Conservation (phyloP, 2,797 vertebrate species). For the Falco berigora region DNA sequence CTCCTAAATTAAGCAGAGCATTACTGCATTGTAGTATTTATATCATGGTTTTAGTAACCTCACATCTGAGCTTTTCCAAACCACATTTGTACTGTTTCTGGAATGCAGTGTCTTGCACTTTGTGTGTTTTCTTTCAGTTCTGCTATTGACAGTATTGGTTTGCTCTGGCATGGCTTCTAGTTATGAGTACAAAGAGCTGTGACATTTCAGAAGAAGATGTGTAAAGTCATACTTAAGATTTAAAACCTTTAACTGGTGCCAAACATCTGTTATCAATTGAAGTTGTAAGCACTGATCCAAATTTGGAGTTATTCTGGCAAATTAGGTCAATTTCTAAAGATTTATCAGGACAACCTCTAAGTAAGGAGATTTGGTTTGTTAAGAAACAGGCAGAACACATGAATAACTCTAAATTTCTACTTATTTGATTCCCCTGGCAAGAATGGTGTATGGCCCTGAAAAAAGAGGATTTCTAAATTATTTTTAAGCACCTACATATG, state of each 20-base stretch:
- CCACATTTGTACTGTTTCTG: not conserved
- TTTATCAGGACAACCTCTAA: not conserved
- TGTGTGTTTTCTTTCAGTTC: conserved; percentile 36
- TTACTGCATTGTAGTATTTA: not conserved
- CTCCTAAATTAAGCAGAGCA: not conserved
- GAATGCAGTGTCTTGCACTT: not conserved
- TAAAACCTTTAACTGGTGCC: conserved; percentile 1
- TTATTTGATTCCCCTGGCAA: not conserved
- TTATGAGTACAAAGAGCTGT: conserved; percentile 36
- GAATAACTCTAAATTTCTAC: not conserved
- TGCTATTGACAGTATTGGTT: conserved; percentile 19
- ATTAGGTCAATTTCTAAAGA: conserved; percentile 25
- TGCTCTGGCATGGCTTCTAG: conserved; percentile 13
- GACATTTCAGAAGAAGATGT: conserved; percentile 46
- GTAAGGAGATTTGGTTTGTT: not conserved
- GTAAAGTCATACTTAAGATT: not conserved
- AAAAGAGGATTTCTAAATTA: not conserved
- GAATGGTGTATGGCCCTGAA: not conserved
- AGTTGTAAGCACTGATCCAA: conserved; percentile 17
- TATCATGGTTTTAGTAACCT: not conserved
- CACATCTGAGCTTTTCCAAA: not conserved
- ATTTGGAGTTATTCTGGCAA: conserved; percentile 28
- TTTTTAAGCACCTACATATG: not conserved
- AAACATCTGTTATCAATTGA: conserved; percentile 47
- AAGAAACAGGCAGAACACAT: not conserved